phyloP scores from a whole-genome alignment of 92 coral and sea anemone species.

The Paramuricea clavata region DNA sequence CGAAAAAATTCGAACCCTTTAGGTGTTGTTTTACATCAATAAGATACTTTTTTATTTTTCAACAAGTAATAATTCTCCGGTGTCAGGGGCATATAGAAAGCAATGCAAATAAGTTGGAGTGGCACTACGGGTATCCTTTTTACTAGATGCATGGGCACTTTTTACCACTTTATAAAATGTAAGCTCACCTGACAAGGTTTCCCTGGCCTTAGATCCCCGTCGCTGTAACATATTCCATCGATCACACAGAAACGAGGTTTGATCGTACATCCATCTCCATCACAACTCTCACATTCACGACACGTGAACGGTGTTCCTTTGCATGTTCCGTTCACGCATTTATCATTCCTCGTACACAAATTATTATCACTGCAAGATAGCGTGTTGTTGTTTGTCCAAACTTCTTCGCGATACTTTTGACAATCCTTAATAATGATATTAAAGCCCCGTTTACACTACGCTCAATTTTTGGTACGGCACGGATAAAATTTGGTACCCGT shows the following conservation, averaged over 20 bases:
- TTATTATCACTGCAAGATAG: constrained; percentile 81
- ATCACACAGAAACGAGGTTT: constrained; percentile 78
- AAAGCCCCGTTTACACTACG: too few relatives aligned
- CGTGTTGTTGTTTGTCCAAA: constrained; percentile 86
- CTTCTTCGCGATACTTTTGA: constrained; percentile 57
- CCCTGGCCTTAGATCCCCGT: constrained; percentile 76
- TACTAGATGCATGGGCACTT: too few relatives aligned
- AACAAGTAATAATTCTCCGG: too few relatives aligned
- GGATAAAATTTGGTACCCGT: too few relatives aligned
- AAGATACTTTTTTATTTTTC: too few relatives aligned
- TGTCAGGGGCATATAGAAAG: too few relatives aligned
- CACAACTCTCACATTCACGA: constrained; percentile 78
- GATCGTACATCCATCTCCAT: constrained; percentile 80
- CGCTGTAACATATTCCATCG: constrained; percentile 71
- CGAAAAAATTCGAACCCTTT: too few relatives aligned
- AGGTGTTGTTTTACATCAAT: too few relatives aligned
- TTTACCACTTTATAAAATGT: too few relatives aligned
- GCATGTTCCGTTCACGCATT: constrained; percentile 80
- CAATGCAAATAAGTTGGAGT: too few relatives aligned
- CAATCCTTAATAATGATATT: constrained; percentile 55
- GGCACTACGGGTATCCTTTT: too few relatives aligned
- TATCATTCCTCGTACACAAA: constrained; percentile 81
- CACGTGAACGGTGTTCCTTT: constrained; percentile 84
- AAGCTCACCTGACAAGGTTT: constrained; percentile 85
- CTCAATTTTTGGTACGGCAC: too few relatives aligned